Evolutionary conservation across 2,797 vertebrate genomes (phyloP), one percentile per base, ranked within the genome.

Genomic region (Clarias platycephalus): DNA sequence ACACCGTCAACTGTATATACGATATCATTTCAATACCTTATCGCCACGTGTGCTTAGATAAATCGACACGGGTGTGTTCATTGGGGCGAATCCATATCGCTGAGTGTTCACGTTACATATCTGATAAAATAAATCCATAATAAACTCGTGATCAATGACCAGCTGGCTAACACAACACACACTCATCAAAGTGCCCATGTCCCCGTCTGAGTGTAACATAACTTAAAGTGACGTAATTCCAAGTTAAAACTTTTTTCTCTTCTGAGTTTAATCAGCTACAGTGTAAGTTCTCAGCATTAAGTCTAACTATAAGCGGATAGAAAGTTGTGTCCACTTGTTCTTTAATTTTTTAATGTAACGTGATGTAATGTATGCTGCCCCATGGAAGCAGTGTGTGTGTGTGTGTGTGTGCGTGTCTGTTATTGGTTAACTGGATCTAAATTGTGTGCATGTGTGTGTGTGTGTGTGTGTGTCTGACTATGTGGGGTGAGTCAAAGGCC

Each of bases 401-500:
- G 37, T 53, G 70, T n/a, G 68, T 44, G 40, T n/a, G 68, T 16
- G 20, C 3, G 68, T 53, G 67, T 75, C 49, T 75, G 26, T 55
- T 75, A 55, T 28, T 57, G 26, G 72, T 75, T 75, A 75, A 31
- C 72, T 53, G 44, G 71, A 7, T 16, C 24, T 53, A 74, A 74
- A 74, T 8, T 53, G 71, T 9, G 49, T 28, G 44, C 16, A 24
- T 49, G 40, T n/a, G 68, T 34, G 64, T 31, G 64, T 15, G 37
- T 18, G 40, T 22, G 82, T 55, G 44, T 76, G 40, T 18, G 10
- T 9, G 10, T 78, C 26, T 37, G 71, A 58, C 57, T 71, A n/a
- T 86, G 68, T 75, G 68, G 40, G 62, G 80, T 82, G 53, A 77
- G 28, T 86, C 82, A 86, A 49, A 68, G 40, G 75, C 10, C 55